Evolutionary conservation across 2,113 vertebrate genomes (phyloP), one percentile per base, ranked within the genome.

Genomic region (Osmerus mordax): DNA sequence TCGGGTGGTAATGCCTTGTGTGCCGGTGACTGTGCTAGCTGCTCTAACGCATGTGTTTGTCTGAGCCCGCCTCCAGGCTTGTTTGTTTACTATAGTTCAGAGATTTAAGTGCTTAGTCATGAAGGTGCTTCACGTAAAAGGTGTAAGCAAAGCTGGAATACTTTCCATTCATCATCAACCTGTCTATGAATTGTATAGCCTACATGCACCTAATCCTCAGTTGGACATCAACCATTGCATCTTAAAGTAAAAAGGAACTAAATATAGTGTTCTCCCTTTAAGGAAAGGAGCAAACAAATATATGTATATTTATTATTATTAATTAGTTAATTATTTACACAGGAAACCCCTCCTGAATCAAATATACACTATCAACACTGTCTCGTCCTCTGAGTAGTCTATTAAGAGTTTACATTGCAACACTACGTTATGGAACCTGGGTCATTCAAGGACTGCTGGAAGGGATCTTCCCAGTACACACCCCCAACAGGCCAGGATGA

Each of bases 21-120:
- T 81, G 82, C 80, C 72, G 12, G 72, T 74, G 15, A 71, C 77
- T 59, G 77, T 74, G 74, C 83, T 56, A 60, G 67, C 80, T 53
- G 81, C 82, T 72, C 59, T 25, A 74, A 78, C 82, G 69, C 60
- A 7, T 14, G 15, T 89, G 83, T 87, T 84, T 84, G 79, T 81
- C 86, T 72, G 72, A 47, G 41, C 41, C 41, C 41, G 41, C 41
- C 73, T 76, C 58, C 67, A 6, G 58, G 83, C 53, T 69, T 77
- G 81, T 86, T 83, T 86, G 87, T 84, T 89, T 88, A 71, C 71
- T 79, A 81, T 78, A 67, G 83, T 67, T 74, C 86, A 86, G 84
- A 87, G 78, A 47, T 47, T 47, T 47, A 47, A 47, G 41, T 47
- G 41, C 41, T 47, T 11, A 47, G 41, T 47, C 41, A 47, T 47